Conservation (phyloP, 2,113 vertebrate species). For the Heteronetta atricapilla region DNA sequence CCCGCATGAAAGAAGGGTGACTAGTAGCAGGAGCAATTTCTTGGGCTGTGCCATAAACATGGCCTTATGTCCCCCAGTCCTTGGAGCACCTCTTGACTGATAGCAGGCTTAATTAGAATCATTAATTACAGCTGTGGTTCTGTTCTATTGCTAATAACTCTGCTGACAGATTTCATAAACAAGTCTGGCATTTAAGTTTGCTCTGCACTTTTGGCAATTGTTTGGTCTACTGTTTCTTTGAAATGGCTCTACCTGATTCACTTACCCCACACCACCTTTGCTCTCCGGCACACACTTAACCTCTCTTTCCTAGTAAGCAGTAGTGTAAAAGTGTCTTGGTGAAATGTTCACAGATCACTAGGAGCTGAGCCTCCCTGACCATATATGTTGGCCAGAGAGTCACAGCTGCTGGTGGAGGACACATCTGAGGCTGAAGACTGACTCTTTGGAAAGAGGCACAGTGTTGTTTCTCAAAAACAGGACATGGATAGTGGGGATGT, state of each 20-base stretch:
- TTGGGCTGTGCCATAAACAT: neutral
- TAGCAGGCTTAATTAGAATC: neutral
- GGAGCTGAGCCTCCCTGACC: neutral
- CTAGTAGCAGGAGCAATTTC: fast-evolving
- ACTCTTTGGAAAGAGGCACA: neutral
- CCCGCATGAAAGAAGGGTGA: neutral
- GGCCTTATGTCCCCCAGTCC: neutral
- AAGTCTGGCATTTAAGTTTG: neutral
- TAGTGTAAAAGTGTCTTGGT: neutral
- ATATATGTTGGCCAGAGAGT: neutral
- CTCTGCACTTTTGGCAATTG: neutral
- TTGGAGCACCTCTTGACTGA: neutral
- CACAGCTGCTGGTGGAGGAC: neutral
- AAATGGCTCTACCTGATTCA: neutral
- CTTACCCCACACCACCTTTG: neutral
- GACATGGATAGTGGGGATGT: fast-evolving
- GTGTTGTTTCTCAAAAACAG: neutral
- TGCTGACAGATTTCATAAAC: neutral
- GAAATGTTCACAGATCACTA: neutral
- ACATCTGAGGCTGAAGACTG: neutral
- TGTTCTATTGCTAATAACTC: neutral
- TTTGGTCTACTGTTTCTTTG: neutral
- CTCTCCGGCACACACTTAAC: neutral
- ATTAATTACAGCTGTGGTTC: neutral
- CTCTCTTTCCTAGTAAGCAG: neutral